Evolutionary conservation across 2,888 invertebrate species (phyloP), one percentile per base, ranked within the genome.

Genomic region (Sarcophaga subvicina): DNA sequence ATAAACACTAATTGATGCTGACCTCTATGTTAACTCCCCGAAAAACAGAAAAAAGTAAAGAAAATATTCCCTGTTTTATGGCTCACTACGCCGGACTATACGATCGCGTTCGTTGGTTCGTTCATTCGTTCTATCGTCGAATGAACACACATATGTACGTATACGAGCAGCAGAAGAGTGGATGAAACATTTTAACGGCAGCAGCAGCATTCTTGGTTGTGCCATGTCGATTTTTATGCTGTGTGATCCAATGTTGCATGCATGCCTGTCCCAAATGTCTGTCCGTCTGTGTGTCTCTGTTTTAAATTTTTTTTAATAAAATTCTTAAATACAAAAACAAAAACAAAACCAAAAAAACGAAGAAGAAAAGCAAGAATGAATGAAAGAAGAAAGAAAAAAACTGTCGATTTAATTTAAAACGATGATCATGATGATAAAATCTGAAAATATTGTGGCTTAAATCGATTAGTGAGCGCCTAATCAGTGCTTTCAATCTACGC

Each of bases 391-490:
- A 63, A 77, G 25, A 80, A 63, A 86, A 81, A 83, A 84, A 79
- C 87, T 87, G 87, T 87, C 83, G 83, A 87, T 87, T 87, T 87
- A 84, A 87, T 87, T 87, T 87, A 87, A 86, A 87, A 87, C 83
- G 86, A 86, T 86, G 83, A 88, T 88, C 79, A 84, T 83, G 83
- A 86, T 86, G 84, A 88, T 86, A 88, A 85, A 83, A 88, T 88
- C 83, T 86, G 85, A 89, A 90, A 90, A 90, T 90, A 91, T 91
- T 91, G 91, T 92, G 91, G 91, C 91, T 91, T 91, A 91, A 92
- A 91, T 91, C 91, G 91, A 91, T 91, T 91, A 91, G 92, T 91
- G 90, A 90, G 89, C 71, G 86, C 89, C 91, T 91, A 91, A 91
- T 91, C 91, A 90, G 90, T 90, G 89, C 90, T 90, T 90, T 90